Evolutionary conservation across 2,888 invertebrate species (phyloP), one percentile per base, ranked within the genome.

Genomic region (Nasonia oneida): DNA sequence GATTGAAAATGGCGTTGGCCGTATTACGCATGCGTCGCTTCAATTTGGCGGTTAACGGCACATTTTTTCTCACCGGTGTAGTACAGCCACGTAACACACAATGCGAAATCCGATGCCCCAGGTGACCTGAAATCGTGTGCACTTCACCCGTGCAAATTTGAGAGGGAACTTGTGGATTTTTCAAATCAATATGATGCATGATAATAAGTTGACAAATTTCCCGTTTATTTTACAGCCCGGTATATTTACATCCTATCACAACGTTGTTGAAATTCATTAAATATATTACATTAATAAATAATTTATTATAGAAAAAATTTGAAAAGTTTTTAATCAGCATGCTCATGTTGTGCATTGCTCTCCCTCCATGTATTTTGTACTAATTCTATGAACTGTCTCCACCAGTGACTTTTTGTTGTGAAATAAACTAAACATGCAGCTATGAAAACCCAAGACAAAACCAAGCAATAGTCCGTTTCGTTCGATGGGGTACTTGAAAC

Each of bases 281-380:
- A 79, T 84, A 84, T 57, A 57, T 74, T 82, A 81, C 64, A 82
- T 73, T 70, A 79, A 80, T 74, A 81, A 86, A 83, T 84, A 84
- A 61, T 61, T 76, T 4, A 73, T 67, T 67, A 10, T 75, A 81
- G 53, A 80, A 61, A 73, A 33, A 6, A 33, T 3, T 39, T 70
- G 70, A 70, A 33, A 61, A 29, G 12, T 50, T 71, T 87, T 93
- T 93, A 97, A 89, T 97, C 97, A 90, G 95, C 95, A 92, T 97
- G 97, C 91, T 96, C 96, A 91, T 96, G 96, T 90, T 97, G 97
- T 39, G 96, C 97, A 90, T 97, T 97, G 3, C 97, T 96, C 93
- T 98, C 98, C 85, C 97, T 94, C 98, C 98, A 98, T 88, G 97
- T 97, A 89, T 97, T 97, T 91, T 97, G 96, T 15, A 98, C 95